Evolutionary conservation across 2,888 invertebrate species (phyloP), one percentile per base, ranked within the genome.

Genomic region (Lasioglossum villosulum): DNA sequence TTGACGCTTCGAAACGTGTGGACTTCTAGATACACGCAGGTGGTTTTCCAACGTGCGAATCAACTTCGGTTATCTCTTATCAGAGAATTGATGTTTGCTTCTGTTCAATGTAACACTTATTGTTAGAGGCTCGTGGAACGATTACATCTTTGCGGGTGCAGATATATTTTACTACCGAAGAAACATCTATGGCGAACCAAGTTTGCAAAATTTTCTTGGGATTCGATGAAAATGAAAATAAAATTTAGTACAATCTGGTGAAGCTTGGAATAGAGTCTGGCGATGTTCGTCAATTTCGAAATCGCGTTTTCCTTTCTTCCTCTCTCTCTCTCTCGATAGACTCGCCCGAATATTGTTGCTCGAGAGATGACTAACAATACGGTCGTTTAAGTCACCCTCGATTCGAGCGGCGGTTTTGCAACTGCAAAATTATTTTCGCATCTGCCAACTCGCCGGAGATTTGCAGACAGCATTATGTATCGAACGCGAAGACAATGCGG

Each of bases 381-480:
- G 71, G 37, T 66, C 27, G 72, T 80, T 27, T 37, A 27, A 19
- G 30, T 37, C 45, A 83, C 73, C 45, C 75, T 63, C 72, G 39
- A 27, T 14, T 4, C 70, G 27, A 72, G 45, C 27, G 45, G 30
- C 3, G 73, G 52, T 80, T 77, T 86, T 71, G 84, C 85, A 85
- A 84, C n/a, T 23, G 34, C 59, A 42, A 74, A 71, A 82, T 74
- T 39, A 16, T 66, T n/a, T 56, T 52, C 27, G 23, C 45, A 68
- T 45, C 68, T 89, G 89, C 88, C 89, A 89, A 88, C 39, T 85
- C 27, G 88, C 56, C 78, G 52, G 45, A 56, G 76, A 84, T 84
- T 87, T 82, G 80, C 84, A 77, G 63, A 73, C 77, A 75, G 48
- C 76, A 68, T 59, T 75, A 78, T 77, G 78, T 85, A 78, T 59